phyloP scores from a whole-genome alignment of 1,140 invertebrate genomes.

The Harlomillsia oculata region DNA sequence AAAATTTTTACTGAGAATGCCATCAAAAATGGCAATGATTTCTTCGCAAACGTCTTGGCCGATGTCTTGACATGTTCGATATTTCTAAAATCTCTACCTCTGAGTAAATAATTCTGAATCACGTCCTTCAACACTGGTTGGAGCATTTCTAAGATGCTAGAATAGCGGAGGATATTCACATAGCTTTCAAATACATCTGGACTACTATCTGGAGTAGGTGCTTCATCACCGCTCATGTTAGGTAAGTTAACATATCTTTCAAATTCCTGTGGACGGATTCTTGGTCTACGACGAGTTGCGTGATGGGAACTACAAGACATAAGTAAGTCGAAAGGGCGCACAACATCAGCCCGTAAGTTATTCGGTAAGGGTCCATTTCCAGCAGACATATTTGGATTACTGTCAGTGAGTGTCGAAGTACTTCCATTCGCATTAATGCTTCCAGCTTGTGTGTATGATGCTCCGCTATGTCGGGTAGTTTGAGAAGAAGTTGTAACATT shows the following conservation, averaged over 20 bases:
- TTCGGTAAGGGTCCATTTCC: too few relatives aligned
- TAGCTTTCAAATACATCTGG: slow-evolving; percentile 21
- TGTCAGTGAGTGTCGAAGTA: too few relatives aligned
- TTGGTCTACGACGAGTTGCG: background rate
- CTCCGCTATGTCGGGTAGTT: too few relatives aligned
- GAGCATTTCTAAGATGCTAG: slow-evolving; percentile 1
- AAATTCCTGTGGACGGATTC: slow-evolving; percentile 9
- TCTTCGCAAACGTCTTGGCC: slow-evolving; percentile 18
- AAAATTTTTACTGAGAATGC: slow-evolving; percentile 4
- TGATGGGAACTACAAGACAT: slow-evolving; percentile 27
- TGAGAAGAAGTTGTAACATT: too few relatives aligned
- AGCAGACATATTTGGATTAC: too few relatives aligned
- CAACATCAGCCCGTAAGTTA: too few relatives aligned
- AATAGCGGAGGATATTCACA: slow-evolving; percentile 16
- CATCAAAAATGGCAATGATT: slow-evolving; percentile 10
- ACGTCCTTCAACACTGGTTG: slow-evolving; percentile 24
- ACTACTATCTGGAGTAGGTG: background rate
- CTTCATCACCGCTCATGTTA: background rate
- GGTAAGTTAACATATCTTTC: background rate
- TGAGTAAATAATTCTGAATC: slow-evolving; percentile 23
- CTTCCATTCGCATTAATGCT: too few relatives aligned
- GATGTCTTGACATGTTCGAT: slow-evolving; percentile 21
- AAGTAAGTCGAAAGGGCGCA: slow-evolving; percentile 18
- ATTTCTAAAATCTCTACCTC: slow-evolving; percentile 29
- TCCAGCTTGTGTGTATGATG: too few relatives aligned